phyloP scores from a whole-genome alignment of 2,888 invertebrate genomes.

The Pollenia angustigena region DNA sequence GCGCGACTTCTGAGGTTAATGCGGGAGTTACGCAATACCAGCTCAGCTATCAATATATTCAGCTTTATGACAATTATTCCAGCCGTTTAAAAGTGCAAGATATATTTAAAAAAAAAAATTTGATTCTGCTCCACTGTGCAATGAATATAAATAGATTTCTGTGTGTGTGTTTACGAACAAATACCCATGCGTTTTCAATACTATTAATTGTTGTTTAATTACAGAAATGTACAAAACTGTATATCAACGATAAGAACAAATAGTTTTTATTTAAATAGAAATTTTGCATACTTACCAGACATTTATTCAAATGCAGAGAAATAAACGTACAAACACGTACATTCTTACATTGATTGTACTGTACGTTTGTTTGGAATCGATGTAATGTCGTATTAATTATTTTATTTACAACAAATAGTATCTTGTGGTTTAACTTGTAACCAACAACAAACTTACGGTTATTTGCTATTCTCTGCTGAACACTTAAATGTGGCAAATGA shows the following conservation, averaged over 20 bases:
- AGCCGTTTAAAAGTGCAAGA: too few species aligned
- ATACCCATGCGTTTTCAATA: constrained; percentile 44
- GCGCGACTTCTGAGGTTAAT: too few species aligned
- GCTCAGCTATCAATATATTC: too few species aligned
- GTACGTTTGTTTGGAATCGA: constrained; percentile 28
- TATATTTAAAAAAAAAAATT: too few species aligned
- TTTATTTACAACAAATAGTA: constrained; percentile 56
- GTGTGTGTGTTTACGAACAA: neutral
- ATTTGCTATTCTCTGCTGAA: constrained; percentile 33
- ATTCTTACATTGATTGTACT: neutral
- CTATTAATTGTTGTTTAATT: constrained; percentile 73
- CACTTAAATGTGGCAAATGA: constrained; percentile 10
- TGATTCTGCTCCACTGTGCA: neutral
- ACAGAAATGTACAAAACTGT: constrained; percentile 52
- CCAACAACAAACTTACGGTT: constrained; percentile 2
- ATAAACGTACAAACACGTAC: neutral
- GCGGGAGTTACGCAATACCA: too few species aligned
- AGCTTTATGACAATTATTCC: too few species aligned
- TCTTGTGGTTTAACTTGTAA: constrained; percentile 42
- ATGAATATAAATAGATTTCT: constrained; percentile 15
- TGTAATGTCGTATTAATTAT: constrained; percentile 62
- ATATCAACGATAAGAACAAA: constrained; percentile 35
- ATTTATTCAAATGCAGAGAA: constrained; percentile 9
- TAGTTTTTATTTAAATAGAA: constrained; percentile 48
- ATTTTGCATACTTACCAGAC: constrained; percentile 40